Evolutionary conservation across 2,113 vertebrate genomes (phyloP), one percentile per base, ranked within the genome.

Genomic region (Pachyramphus minor): DNA sequence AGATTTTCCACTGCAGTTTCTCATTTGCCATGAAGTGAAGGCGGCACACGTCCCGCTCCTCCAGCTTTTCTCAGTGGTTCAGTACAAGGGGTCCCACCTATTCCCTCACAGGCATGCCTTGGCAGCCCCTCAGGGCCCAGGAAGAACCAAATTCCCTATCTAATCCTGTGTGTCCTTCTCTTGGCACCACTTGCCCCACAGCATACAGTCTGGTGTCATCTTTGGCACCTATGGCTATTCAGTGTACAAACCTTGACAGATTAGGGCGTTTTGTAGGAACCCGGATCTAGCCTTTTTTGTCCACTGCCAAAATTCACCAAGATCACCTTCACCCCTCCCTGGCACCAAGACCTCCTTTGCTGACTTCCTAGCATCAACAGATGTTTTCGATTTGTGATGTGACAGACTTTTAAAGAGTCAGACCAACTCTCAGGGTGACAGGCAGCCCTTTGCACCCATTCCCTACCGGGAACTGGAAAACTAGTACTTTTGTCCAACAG

Each of bases 1-100:
- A 94, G 76, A 92, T 89, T 94, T 96, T 96, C 88, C 85, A 90
- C 64, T 95, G 90, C 95, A 84, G 69, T 35, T 87, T 92, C 69
- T 94, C 86, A 75, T 87, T 49, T 90, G 49, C 86, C 44, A 35
- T 12, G 22, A 94, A 79, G 84, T 1, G 8, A 95, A 92, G 28
- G 62, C n/a, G 2, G 84, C 68, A 89, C 68, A 89, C 19, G 47
- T 94, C 69, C 81, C 84, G 59, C 63, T 91, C 84, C 1, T 82
- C 50, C 28, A 66, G 68, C 27, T 72, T 78, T 71, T 72, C 74
- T 60, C 7, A 1, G 27, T 8, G 9, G 42, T 41, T 91, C 25
- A 75, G 73, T 12, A 47, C 33, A 58, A 78, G 42, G 55, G 60
- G 28, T 92, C 68, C 52, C 30, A 83, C 28, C 27, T 41, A 41